These are phyloP conservation scores for Eretmocerus hayati DNA, from an alignment of 2,888 invertebrate genomes.

Conservation along the genomic window DNA sequence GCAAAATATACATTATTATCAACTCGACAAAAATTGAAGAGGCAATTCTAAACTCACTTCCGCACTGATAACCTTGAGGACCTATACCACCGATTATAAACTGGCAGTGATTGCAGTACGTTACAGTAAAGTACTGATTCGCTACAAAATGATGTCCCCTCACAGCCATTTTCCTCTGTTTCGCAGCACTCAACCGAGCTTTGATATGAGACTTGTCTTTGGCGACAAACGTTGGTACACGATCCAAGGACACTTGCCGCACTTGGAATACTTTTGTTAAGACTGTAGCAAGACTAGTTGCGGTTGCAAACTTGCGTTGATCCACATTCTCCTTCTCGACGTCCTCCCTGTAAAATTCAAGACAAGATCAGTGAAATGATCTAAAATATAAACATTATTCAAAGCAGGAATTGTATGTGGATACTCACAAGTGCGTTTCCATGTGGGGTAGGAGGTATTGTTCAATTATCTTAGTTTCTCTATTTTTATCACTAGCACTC, in stretches of 20 bases:
- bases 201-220: constrained; percentile 73
- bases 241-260: constrained; percentile 59
- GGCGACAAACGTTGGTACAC: constrained; percentile 76
- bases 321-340: constrained; percentile 58
- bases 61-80: constrained; percentile 94
- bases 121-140: constrained; percentile 82
- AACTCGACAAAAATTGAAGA: too few relatives aligned
- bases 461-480: constrained; percentile 71
- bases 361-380: too few relatives aligned
- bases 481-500: constrained; percentile 70
- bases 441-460: constrained; percentile 65
- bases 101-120: constrained; percentile 90
- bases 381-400: constrained; percentile 4
- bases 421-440: constrained; percentile 59
- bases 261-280: constrained; percentile 70
- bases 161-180: constrained; percentile 65
- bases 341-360: constrained; percentile 54
- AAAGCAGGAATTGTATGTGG: constrained; percentile 1
- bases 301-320: constrained; percentile 60
- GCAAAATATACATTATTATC: too few relatives aligned
- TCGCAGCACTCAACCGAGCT: constrained; percentile 58
- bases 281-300: constrained; percentile 74
- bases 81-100: constrained; percentile 90
- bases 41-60: constrained; percentile 56
- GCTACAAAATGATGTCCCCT: constrained; percentile 87